Base-by-base conservation (phyloP, 2,113 vertebrate genomes). In the Epinephelus moara region DNA sequence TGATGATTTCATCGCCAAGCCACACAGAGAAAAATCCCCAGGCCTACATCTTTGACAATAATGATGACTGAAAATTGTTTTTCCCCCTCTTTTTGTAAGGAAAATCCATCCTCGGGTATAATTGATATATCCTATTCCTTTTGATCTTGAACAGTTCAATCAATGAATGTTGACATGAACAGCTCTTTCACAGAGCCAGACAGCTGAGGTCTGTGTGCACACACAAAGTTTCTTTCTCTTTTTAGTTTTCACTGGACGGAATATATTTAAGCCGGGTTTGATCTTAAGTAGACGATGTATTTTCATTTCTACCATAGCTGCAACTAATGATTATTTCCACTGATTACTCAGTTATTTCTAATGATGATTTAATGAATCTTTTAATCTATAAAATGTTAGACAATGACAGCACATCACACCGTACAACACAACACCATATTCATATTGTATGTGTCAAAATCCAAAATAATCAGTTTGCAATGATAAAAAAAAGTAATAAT, bases 41-140 rank as follows among this genome's bases (percentile, higher is more conserved):
- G 27, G 56, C 52, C 52, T 50, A 17, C 5, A 57, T 61, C 59
- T 62, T 62, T 78, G 52, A 83, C 83, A 78, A 77, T 80, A 71
- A 85, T 72, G 53, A 85, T 77, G 74, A 77, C 42, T 23, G 67
- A 80, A 85, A 81, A 40, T 4, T 56, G 61, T n/a, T 49, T 70
- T 37, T 21, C 25, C 72, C 33, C 63, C 1, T 19, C 37, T 71
- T 68, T 86, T 69, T 78, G 53, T 74, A 76, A 86, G 67, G 75
- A 82, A 86, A 86, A 77, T 75, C 61, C 47, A 70, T 78, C 70
- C 56, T 57, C 18, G 2, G 23, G 27, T 45, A 55, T 55, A 72
- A 85, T 61, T 86, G 73, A 90, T 71, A 70, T 60, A 79, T 82
- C 75, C 27, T 49, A 23, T 75, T 87, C 33, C 77, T 84, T 82